A percentile compares a stretch with the other conserved stretches of the same genome.
Conservation (phyloP, 2,113 vertebrate species). For the Trogon melanurus region DNA sequence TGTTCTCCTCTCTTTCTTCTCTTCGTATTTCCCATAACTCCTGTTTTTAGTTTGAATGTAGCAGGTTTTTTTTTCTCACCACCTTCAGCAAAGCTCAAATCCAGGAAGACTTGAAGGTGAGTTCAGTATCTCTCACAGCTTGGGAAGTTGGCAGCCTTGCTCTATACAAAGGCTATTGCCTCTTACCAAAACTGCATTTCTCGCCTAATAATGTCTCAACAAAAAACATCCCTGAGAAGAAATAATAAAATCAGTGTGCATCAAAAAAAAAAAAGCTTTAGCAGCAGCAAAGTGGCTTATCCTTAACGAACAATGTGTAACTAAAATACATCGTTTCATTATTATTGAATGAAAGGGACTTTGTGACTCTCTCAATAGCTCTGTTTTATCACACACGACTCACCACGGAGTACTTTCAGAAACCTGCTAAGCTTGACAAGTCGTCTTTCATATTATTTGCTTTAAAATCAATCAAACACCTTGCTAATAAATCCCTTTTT, state of each 20-base stretch:
- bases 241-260: background rate
- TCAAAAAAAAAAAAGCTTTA: background rate
- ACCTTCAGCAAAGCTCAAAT: background rate
- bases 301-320: background rate
- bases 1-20: background rate
- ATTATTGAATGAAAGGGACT: background rate
- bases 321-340: background rate
- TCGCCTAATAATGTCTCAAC: background rate
- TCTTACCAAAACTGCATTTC: background rate
- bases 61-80: background rate
- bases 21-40: background rate
- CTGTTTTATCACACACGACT: background rate
- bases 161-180: background rate
- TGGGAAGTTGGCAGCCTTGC: background rate
- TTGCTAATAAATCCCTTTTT: background rate
- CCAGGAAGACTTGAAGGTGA: background rate
- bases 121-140: background rate
- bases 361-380: background rate
- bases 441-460: background rate
- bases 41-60: background rate
- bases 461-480: background rate
- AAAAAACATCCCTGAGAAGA: background rate
- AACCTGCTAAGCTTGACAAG: background rate
- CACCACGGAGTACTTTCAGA: background rate
- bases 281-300: background rate